Percentiles rank a stretch among this genome's conserved stretches.
phyloP scores from a whole-genome alignment of 2,888 invertebrate genomes.

The Pediacus dermestoides region DNA sequence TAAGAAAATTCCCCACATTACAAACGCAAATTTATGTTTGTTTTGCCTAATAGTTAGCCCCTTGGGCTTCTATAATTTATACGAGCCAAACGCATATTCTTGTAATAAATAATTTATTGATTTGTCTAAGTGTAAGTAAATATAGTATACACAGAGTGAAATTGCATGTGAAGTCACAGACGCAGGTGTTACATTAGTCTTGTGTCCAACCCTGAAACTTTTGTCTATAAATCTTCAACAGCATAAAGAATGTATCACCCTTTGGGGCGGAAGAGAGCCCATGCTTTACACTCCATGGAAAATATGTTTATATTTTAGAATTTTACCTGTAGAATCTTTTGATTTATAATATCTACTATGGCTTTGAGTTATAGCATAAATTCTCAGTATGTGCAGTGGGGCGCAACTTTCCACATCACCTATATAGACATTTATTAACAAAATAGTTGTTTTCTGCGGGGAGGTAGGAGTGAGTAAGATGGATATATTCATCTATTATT shows the following conservation, averaged over 20 bases:
- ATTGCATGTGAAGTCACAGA: constrained; percentile 10
- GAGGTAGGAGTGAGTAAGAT: no score
- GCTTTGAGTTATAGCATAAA: constrained; percentile 5
- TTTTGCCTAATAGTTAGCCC: no score
- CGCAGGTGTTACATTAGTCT: constrained; percentile 37
- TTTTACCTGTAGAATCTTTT: constrained; percentile 32
- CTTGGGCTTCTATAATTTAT: no score
- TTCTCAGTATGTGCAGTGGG: no score
- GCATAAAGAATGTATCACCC: constrained; percentile 39
- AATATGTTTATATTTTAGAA: constrained; percentile 37
- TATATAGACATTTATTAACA: no score
- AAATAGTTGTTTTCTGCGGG: no score
- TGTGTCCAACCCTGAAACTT: constrained; percentile 33
- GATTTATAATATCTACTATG: constrained; percentile 26
- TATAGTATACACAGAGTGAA: no score
- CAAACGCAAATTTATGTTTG: no score
- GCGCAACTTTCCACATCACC: no score
- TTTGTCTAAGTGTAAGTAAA: constrained; percentile 5
- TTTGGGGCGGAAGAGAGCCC: constrained; percentile 29
- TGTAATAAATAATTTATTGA: constrained; percentile 8
- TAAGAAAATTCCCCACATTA: no score
- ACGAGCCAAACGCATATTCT: no score
- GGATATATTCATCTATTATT: no score
- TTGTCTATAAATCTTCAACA: constrained; percentile 37
- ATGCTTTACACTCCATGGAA: constrained; percentile 33